Percentiles rank a stretch among this genome's conserved stretches.
phyloP scores from a whole-genome alignment of 2,797 vertebrate genomes.

The Rhinatrema bivittatum region DNA sequence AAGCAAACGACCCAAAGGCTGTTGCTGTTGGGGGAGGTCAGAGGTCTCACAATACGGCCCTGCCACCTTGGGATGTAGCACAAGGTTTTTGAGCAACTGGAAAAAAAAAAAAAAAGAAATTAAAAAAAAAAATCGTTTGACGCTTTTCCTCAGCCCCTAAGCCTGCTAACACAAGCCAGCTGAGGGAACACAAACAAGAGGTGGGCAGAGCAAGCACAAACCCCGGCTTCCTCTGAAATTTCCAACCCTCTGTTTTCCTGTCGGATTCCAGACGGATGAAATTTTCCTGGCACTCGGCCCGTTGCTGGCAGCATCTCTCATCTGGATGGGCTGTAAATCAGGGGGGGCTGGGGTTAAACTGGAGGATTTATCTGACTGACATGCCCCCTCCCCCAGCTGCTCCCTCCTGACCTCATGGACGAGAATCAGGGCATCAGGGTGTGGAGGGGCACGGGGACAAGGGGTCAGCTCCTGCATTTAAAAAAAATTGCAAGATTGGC shows the following conservation, averaged over 20 bases:
- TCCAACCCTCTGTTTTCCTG: constrained; percentile 79
- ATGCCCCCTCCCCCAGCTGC: constrained; percentile 9
- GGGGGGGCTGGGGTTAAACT: constrained; percentile 54
- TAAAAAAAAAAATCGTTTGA: constrained; percentile 69
- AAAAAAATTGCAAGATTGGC: too few relatives aligned
- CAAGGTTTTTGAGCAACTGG: constrained; percentile 29
- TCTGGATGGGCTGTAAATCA: constrained; percentile 63
- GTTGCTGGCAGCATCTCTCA: constrained; percentile 45
- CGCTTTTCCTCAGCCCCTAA: constrained; percentile 54
- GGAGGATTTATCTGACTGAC: constrained; percentile 69
- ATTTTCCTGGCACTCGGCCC: constrained; percentile 81
- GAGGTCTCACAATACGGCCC: constrained; percentile 34
- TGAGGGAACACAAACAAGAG: constrained; percentile 76
- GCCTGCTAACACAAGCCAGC: constrained; percentile 46
- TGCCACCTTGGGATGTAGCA: constrained; percentile 23
- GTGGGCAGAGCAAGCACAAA: constrained; percentile 70
- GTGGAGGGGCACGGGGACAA: constrained; percentile 5
- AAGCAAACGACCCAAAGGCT: constrained; percentile 19
- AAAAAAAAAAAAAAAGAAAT: too few relatives aligned
- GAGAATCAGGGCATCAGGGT: too few relatives aligned
- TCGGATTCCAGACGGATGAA: constrained; percentile 94
- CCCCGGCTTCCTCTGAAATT: constrained; percentile 84
- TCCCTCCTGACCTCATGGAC: too few relatives aligned
- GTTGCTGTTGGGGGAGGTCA: constrained; percentile 39
- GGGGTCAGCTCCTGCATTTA: constrained; percentile 8